These are phyloP conservation scores for Uloborus plumipes DNA, from an alignment of 2,888 invertebrate genomes.

Conservation along the genomic window DNA sequence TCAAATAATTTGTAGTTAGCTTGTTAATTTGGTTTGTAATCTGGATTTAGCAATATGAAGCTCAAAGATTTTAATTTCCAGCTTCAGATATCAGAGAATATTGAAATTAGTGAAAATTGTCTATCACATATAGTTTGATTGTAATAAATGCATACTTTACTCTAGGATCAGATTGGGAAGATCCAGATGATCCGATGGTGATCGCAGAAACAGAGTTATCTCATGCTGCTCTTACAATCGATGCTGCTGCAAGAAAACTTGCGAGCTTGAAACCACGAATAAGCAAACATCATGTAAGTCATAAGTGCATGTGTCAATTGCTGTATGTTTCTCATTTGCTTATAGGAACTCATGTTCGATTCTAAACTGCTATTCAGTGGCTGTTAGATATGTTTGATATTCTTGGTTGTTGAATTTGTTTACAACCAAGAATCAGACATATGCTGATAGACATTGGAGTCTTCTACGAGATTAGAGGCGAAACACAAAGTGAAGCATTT, in stretches of 20 bases:
- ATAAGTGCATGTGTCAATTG: background rate
- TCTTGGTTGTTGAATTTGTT: slow-evolving; percentile 92
- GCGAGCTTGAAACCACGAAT: slow-evolving; percentile 90
- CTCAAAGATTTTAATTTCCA: too few relatives aligned
- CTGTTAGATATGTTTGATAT: slow-evolving; percentile 99
- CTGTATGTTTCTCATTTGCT: background rate
- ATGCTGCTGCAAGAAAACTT: slow-evolving; percentile 96
- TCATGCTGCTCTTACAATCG: slow-evolving; percentile 97
- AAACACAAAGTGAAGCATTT: too few relatives aligned
- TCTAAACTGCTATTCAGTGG: slow-evolving; percentile 51
- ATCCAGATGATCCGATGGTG: slow-evolving; percentile 96
- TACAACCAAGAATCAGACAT: slow-evolving; percentile 99
- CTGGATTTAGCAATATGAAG: too few relatives aligned
- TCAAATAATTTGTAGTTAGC: too few relatives aligned
- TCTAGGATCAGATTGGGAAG: slow-evolving; percentile 90
- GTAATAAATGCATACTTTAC: slow-evolving; percentile 7
- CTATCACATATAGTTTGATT: too few relatives aligned
- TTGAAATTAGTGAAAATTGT: too few relatives aligned
- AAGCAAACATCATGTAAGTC: slow-evolving; percentile 75
- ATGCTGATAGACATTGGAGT: slow-evolving; percentile 78
- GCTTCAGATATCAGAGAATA: too few relatives aligned
- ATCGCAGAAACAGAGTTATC: slow-evolving; percentile 97
- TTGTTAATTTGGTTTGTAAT: too few relatives aligned
- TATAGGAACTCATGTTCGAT: background rate
- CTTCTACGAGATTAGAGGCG: too few relatives aligned